Percentiles rank a stretch among this genome's conserved stretches.
phyloP scores from a whole-genome alignment of 2,888 invertebrate species.

The Cancer borealis region DNA sequence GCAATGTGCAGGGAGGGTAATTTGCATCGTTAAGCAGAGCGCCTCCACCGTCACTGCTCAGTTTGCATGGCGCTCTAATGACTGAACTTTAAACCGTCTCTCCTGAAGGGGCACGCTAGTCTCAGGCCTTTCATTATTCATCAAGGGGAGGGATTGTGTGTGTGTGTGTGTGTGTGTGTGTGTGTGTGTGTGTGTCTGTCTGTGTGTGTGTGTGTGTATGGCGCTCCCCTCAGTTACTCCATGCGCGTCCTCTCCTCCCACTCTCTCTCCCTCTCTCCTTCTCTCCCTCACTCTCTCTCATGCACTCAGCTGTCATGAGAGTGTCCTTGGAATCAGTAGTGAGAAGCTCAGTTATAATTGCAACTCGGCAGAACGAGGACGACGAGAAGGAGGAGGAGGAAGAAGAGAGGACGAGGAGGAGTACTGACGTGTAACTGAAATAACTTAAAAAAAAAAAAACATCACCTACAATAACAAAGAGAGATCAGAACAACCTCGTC shows the following conservation, averaged over 20 bases:
- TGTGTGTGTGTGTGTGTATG: neutral
- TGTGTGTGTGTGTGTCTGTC: too few relatives aligned
- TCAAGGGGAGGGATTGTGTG: neutral
- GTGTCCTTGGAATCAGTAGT: neutral
- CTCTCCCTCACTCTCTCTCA: neutral
- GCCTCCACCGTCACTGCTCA: neutral
- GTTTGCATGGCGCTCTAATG: neutral
- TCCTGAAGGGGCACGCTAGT: neutral
- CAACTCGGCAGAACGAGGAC: neutral
- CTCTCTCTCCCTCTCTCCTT: neutral
- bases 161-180: too few relatives aligned
- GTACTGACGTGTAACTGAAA: neutral
- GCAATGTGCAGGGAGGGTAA: neutral
- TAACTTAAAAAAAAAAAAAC: too few relatives aligned
- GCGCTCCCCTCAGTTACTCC: neutral
- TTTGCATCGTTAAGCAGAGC: constrained; percentile 8
- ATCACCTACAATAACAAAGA: too few relatives aligned
- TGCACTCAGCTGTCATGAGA: neutral
- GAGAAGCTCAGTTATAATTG: neutral
- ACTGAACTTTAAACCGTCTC: neutral
- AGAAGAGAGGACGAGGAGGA: neutral
- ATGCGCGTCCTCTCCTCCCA: neutral
- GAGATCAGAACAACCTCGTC: too few relatives aligned
- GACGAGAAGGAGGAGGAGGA: neutral
- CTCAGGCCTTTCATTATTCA: neutral